phyloP scores from a whole-genome alignment of 2,888 invertebrate species.

The Rhingia rostrata region DNA sequence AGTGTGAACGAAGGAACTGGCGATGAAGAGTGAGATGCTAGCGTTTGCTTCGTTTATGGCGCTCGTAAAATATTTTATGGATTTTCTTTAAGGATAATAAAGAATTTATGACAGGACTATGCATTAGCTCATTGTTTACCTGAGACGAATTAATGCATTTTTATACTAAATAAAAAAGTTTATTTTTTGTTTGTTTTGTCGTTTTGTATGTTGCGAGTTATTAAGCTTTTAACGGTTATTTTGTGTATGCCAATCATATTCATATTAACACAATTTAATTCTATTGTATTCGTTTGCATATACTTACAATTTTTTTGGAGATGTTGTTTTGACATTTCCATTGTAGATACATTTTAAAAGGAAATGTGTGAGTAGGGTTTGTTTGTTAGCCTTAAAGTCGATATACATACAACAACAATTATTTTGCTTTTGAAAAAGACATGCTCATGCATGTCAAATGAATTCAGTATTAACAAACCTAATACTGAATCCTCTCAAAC shows the following conservation, averaged over 20 bases:
- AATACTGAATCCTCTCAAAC: no score
- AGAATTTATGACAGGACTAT: conserved; percentile 70
- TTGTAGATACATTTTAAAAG: no score
- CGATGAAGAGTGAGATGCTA: conserved; percentile 26
- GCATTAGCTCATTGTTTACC: conserved; percentile 73
- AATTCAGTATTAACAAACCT: no score
- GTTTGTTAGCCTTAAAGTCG: no score
- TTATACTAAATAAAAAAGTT: conserved; percentile 56
- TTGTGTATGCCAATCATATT: conserved; percentile 50
- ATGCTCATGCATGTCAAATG: no score
- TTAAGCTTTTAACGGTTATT: conserved; percentile 53
- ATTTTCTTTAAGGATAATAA: conserved; percentile 73
- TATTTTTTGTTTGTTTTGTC: neutral
- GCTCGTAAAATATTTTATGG: conserved; percentile 73
- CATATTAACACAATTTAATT: conserved; percentile 4
- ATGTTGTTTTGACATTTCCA: neutral
- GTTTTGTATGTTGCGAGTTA: neutral
- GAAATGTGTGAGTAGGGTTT: no score
- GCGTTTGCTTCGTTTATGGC: conserved; percentile 58
- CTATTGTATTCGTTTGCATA: neutral
- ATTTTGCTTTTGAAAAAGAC: no score
- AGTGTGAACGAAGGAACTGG: neutral
- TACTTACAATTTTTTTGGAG: neutral
- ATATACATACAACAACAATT: no score
- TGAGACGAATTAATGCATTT: conserved; percentile 69